A percentile compares a stretch with the other conserved stretches of the same genome.
Evolutionary conservation across 1,140 invertebrate genomes (phyloP).

Genomic region (Drosophila baimaii): DNA sequence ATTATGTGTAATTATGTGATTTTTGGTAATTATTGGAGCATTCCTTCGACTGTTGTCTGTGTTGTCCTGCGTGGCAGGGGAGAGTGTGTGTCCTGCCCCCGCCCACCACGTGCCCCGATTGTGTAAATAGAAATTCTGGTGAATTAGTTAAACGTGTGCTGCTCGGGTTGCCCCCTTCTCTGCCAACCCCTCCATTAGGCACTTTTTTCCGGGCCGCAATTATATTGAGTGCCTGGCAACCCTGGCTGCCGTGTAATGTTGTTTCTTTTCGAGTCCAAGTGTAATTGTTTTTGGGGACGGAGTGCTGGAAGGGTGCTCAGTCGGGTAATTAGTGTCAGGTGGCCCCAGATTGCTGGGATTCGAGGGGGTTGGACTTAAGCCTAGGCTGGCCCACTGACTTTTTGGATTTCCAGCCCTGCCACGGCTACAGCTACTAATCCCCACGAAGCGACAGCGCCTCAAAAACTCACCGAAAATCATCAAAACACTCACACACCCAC

Average conservation of each 20-base stretch:
- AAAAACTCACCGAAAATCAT: constrained; percentile 9
- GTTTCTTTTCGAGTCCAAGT: constrained; percentile 39
- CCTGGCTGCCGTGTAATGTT: constrained; percentile 27
- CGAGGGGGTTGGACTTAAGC: background rate
- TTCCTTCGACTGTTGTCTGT: constrained; percentile 48
- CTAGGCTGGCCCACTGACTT: background rate
- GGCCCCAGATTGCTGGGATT: constrained; percentile 13
- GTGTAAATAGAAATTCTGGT: constrained; percentile 68
- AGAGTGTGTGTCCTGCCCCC: constrained; percentile 36
- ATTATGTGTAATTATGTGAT: constrained; percentile 81
- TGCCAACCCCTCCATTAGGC: no score
- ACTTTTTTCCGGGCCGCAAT: constrained; percentile 42
- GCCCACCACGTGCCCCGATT: constrained; percentile 61
- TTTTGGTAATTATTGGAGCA: constrained; percentile 79
- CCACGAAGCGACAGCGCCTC: constrained; percentile 4
- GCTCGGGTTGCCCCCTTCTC: background rate
- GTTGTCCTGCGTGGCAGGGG: constrained; percentile 15
- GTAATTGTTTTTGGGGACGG: constrained; percentile 49
- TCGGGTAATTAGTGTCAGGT: constrained; percentile 67
- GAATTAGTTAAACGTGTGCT: constrained; percentile 64
- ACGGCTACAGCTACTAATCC: constrained; percentile 1
- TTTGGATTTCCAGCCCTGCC: background rate
- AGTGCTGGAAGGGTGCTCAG: constrained; percentile 13
- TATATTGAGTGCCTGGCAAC: constrained; percentile 72
- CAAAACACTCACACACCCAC: constrained; percentile 26